Evolutionary conservation across 2,888 invertebrate genomes (phyloP), one percentile per base, ranked within the genome.

Genomic region (Abscondita cerata): DNA sequence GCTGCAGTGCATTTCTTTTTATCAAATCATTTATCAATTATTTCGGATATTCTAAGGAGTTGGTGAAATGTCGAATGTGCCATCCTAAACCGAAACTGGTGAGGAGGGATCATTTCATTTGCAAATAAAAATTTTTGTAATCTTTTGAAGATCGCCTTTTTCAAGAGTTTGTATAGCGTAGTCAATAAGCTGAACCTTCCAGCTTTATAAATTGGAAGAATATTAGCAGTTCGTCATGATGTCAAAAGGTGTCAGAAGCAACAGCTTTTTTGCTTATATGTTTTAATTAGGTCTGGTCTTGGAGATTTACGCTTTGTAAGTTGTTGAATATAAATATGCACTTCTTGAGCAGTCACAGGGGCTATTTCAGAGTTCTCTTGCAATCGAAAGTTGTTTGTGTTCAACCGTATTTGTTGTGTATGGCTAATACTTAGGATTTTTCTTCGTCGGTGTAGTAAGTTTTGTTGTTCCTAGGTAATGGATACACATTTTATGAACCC

Each of bases 401-500:
- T 36, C 51, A 8, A 8, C 33, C 18, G 11, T 16, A 19, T 51
- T 51, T 12, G 51, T n/a, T 2, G n/a, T 18, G 36, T 34, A 18
- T 51, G 25, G 34, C 51, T 12, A 51, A 9, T 16, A 51, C 3
- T 25, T 51, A 18, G n/a, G 36, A 25, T 34, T 51, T 36, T 8
- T 34, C 51, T 6, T 11, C n/a, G 33, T 51, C 36, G 9, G 36
- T 34, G 12, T 34, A 36, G 13, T 51, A 51, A 18, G 33, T 36
- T 18, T 25, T 51, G 18, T 51, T 34, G 36, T 51, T 50, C 5
- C 6, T 18, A 13, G 40, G 36, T 48, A 59, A 18, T 11, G 52
- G 16, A 16, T 36, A 36, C 34, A 54, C 34, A 54, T 44, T 5
- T 31, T 31, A 18, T 44, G 46, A 16, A 46, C 54, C 9, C 46